Conservation (phyloP, 2,888 invertebrate genomes). For the Dromius quadrimaculatus region DNA sequence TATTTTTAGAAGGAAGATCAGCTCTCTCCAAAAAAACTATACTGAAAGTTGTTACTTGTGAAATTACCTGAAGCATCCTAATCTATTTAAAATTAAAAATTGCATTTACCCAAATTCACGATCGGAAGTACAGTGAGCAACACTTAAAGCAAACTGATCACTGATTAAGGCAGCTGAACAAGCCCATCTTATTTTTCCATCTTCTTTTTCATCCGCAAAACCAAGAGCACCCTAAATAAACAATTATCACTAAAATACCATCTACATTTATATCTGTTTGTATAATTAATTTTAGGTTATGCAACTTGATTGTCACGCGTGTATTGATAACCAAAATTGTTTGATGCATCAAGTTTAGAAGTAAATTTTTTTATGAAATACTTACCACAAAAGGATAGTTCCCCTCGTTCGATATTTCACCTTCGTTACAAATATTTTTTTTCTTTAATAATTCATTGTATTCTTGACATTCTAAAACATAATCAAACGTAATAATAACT, state of each 20-base stretch:
- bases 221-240: background rate
- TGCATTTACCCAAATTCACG: background rate
- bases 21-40: too few relatives aligned
- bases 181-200: background rate
- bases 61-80: background rate
- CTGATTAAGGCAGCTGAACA: constrained; percentile 4
- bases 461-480: constrained; percentile 3
- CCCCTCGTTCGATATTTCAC: background rate
- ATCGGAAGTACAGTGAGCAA: background rate
- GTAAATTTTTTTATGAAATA: background rate
- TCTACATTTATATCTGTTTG: background rate
- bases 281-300: too few relatives aligned
- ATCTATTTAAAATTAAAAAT: too few relatives aligned
- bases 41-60: background rate
- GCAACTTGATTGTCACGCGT: too few relatives aligned
- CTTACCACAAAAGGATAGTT: background rate
- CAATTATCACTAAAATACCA: constrained; percentile 4
- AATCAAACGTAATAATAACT: background rate
- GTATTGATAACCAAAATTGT: constrained; percentile 28
- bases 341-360: background rate
- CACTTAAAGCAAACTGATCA: constrained; percentile 8
- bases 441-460: constrained; percentile 2
- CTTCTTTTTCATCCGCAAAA: background rate
- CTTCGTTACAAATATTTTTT: background rate
- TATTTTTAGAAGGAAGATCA: too few relatives aligned